Percentiles rank a stretch among this genome's conserved stretches.
Conservation (phyloP, 2,113 vertebrate genomes). For the Lepidothrix coronata region DNA sequence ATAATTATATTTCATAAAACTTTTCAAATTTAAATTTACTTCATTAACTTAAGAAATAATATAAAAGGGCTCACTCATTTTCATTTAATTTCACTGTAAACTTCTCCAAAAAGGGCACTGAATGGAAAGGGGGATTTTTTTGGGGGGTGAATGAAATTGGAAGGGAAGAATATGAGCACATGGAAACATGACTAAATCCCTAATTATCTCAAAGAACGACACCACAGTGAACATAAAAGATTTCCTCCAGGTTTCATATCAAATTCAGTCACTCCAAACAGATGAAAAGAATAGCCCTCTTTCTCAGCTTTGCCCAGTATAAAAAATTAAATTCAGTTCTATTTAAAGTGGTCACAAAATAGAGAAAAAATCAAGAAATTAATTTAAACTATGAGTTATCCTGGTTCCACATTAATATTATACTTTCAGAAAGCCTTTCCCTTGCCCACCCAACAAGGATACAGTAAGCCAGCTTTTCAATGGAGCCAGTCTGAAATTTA, state of each 20-base stretch:
- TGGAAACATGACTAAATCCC: neutral
- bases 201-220: neutral
- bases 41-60: neutral
- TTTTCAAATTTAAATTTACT: slow-evolving; percentile 17
- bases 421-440: neutral
- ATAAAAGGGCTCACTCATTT: neutral
- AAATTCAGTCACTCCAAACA: neutral
- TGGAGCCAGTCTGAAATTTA: neutral
- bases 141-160: neutral
- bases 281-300: neutral
- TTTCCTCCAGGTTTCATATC: neutral
- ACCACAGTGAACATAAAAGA: neutral
- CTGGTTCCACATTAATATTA: neutral
- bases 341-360: neutral
- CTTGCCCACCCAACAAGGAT: neutral
- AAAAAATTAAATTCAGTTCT: neutral
- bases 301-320: neutral
- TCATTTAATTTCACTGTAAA: neutral
- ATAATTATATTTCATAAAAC: neutral
- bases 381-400: neutral
- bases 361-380: slow-evolving; percentile 19
- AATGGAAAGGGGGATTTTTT: neutral
- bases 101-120: neutral
- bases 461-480: neutral
- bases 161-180: neutral